Base-by-base conservation (phyloP, 2,888 invertebrate genomes). In the Sphecodes monilicornis region DNA sequence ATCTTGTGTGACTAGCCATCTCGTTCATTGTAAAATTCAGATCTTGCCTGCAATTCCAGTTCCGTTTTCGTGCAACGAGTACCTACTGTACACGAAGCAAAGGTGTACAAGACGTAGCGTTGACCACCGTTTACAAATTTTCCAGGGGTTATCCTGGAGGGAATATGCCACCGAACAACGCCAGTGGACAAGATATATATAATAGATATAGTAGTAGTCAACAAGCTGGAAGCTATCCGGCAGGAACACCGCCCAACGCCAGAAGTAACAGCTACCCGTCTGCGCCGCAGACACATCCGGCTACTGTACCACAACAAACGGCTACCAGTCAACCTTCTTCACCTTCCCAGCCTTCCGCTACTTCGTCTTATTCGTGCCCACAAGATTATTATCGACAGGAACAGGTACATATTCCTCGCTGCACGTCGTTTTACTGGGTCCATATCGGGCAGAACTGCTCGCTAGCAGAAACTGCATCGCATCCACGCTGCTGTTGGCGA, bases 311-410 rank as follows among this genome's bases (percentile, higher is more conserved):
- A 94, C 96, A 96, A 95, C 96, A 96, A 85, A 97, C 97, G 91
- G 96, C 97, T 87, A 97, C 97, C 95, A 97, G 97, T 96, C 97
- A 97, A 92, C 97, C 97, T 92, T 97, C 97, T 93, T 95, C 96
- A 93, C 97, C 97, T 92, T 97, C 97, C 91, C 97, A 97, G 92
- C 97, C 97, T 87, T 96, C 97, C 76, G 96, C 96, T 88, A 96
- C 96, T 70, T 89, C 93, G 22, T 93, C 93, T 60, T 94, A 94
- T 85, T 92, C 94, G 79, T 93, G 94, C 91, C 95, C 95, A 84
- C 95, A 95, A 88, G 95, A 95, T 74, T 95, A 95, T 91, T 95
- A 95, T 90, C 93, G 95, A 84, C 95, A 93, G 88, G 95, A 96
- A 95, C 96, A 96, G 97, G 97, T 97, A 95, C 94, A 29, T 16